Percentiles rank a stretch among this genome's conserved stretches.
Evolutionary conservation across 2,888 invertebrate species (phyloP).

Genomic region (Halictus ligatus): DNA sequence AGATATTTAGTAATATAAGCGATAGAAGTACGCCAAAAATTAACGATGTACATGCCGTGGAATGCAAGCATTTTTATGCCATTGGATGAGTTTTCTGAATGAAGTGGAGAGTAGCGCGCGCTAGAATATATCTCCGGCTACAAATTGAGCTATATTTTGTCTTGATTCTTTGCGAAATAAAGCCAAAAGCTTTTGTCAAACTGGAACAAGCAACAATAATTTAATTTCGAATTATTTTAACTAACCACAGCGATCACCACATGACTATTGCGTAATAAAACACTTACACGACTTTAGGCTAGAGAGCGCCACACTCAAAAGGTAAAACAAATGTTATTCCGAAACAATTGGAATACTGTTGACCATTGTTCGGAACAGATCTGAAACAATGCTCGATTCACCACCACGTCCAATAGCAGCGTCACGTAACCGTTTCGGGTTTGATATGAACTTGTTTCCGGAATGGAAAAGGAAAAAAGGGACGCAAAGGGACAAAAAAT

Average conservation of each 20-base stretch:
- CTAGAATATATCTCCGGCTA: too few relatives aligned
- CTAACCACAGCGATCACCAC: background rate
- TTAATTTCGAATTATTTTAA: background rate
- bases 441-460: slow-evolving; percentile 23
- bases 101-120: too few relatives aligned
- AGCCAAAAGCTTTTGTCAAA: background rate
- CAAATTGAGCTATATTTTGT: too few relatives aligned
- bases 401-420: background rate
- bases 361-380: background rate
- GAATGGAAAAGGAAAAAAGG: background rate
- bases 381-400: slow-evolving; percentile 9
- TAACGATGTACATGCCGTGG: too few relatives aligned
- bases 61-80: too few relatives aligned
- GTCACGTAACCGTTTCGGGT: slow-evolving; percentile 38
- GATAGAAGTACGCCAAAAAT: too few relatives aligned
- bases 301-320: background rate
- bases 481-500: background rate
- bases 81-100: too few relatives aligned
- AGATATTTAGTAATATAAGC: too few relatives aligned
- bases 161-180: too few relatives aligned
- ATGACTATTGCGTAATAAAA: background rate
- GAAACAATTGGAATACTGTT: background rate
- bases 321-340: background rate
- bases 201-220: background rate
- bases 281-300: too few relatives aligned